A percentile compares a stretch with the other conserved stretches of the same genome.
Evolutionary conservation across 1,140 invertebrate genomes (phyloP).

Genomic region (Hylaeus anthracinus): DNA sequence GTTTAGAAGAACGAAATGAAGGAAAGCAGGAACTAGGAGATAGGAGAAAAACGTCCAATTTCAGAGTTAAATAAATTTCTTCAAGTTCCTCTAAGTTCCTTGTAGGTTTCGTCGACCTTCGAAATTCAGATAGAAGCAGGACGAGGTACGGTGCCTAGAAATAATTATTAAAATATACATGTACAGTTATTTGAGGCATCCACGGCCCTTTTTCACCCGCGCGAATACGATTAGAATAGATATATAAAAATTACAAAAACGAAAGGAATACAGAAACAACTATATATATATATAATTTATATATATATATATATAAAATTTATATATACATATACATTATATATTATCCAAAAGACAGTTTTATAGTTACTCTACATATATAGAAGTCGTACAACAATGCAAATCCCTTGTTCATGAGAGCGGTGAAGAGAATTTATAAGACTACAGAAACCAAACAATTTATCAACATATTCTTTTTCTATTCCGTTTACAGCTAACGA

Average conservation of each 20-base stretch:
- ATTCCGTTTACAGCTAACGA: conserved; percentile 31
- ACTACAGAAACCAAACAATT: conserved; percentile 18
- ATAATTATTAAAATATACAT: conserved; percentile 49
- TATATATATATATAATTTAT: conserved; percentile 21
- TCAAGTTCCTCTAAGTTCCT: conserved; percentile 23
- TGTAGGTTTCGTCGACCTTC: background rate
- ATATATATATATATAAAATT: too few species aligned
- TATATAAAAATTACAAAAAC: conserved; percentile 27
- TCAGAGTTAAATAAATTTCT: background rate
- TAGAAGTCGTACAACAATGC: conserved; percentile 17
- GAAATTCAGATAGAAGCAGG: conserved; percentile 53
- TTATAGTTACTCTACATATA: conserved; percentile 23
- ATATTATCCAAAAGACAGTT: conserved; percentile 47
- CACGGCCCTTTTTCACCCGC: background rate
- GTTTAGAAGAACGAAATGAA: conserved; percentile 25
- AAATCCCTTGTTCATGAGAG: conserved; percentile 18
- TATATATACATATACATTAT: too few species aligned
- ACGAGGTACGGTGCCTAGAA: conserved; percentile 45
- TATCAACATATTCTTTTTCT: background rate
- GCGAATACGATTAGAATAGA: conserved; percentile 13
- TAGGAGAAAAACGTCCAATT: background rate
- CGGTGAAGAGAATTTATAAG: conserved; percentile 12
- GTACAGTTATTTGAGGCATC: conserved; percentile 41
- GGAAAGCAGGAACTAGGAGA: conserved; percentile 13
- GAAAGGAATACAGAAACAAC: conserved; percentile 39